Evolutionary conservation across 2,113 vertebrate genomes (phyloP).

Genomic region (Oreotragus oreotragus): DNA sequence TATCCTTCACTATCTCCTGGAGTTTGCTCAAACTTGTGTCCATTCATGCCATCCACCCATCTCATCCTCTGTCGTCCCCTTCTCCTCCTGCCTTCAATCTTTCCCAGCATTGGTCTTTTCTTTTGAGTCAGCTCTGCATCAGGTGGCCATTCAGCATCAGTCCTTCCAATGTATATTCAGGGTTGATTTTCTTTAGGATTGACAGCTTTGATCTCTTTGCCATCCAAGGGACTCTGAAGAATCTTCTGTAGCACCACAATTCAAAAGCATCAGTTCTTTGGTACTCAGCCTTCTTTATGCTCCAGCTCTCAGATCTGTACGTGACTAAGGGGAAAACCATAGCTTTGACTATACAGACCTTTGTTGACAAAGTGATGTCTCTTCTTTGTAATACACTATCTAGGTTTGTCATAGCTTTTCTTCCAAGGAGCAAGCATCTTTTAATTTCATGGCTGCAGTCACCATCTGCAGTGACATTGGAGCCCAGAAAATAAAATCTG

Average conservation of each 20-base stretch:
- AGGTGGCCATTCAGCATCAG: neutral
- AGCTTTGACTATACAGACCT: neutral
- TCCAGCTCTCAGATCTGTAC: neutral
- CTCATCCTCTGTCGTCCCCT: neutral
- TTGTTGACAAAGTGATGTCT: neutral
- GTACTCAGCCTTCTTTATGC: neutral
- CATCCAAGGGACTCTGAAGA: neutral
- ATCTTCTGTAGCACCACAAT: neutral
- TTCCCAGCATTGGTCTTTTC: neutral
- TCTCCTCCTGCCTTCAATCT: neutral
- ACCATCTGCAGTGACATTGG: neutral
- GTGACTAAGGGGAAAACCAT: neutral
- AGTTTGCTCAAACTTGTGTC: neutral
- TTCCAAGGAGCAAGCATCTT: neutral
- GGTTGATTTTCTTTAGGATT: neutral
- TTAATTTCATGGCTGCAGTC: neutral
- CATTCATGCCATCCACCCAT: neutral
- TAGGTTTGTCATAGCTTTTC: neutral
- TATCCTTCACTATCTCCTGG: neutral
- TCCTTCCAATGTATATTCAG: neutral
- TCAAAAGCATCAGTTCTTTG: neutral
- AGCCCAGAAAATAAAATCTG: neutral
- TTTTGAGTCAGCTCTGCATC: neutral
- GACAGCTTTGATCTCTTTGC: neutral
- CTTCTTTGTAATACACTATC: neutral